Evolutionary conservation across 2,113 vertebrate species (phyloP).

Genomic region (Archilochus colubris): DNA sequence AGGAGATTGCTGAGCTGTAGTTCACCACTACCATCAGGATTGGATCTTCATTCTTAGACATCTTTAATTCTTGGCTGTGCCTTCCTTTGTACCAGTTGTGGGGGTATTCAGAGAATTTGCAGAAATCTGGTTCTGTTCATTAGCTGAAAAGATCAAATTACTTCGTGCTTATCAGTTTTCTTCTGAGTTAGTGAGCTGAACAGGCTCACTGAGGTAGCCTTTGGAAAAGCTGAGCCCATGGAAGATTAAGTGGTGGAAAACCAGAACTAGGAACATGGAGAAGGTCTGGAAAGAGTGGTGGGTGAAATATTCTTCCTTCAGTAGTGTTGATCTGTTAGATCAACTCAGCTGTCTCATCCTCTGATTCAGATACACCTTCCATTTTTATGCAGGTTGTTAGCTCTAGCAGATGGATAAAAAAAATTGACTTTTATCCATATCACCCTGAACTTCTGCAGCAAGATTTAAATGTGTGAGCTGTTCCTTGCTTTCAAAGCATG

Average conservation of each 20-base stretch:
- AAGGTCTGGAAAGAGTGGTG: not conserved
- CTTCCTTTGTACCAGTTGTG: not conserved
- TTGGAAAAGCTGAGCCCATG: not conserved
- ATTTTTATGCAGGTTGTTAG: constrained; percentile 10
- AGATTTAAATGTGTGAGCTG: constrained; percentile 28
- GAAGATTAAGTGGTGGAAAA: not conserved
- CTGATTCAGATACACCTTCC: constrained; percentile 23
- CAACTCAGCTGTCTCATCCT: constrained; percentile 16
- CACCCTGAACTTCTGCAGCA: constrained; percentile 20
- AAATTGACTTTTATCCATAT: not conserved
- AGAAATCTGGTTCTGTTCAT: not conserved
- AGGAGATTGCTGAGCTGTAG: not conserved
- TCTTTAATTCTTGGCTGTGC: not conserved
- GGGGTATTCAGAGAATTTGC: not conserved
- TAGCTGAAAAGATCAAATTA: not conserved
- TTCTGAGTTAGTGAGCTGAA: not conserved
- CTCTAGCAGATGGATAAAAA: constrained; percentile 22
- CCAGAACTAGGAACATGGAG: not conserved
- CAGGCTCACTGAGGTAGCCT: not conserved
- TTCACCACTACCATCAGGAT: not conserved
- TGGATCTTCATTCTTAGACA: not conserved
- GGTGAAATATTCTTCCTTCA: not conserved
- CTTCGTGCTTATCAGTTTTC: not conserved
- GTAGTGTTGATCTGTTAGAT: not conserved
- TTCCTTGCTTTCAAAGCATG: constrained; percentile 18